These are phyloP conservation scores for Delphinapterus leucas DNA, from an alignment of 2,113 vertebrate species.

Conservation along the genomic window DNA sequence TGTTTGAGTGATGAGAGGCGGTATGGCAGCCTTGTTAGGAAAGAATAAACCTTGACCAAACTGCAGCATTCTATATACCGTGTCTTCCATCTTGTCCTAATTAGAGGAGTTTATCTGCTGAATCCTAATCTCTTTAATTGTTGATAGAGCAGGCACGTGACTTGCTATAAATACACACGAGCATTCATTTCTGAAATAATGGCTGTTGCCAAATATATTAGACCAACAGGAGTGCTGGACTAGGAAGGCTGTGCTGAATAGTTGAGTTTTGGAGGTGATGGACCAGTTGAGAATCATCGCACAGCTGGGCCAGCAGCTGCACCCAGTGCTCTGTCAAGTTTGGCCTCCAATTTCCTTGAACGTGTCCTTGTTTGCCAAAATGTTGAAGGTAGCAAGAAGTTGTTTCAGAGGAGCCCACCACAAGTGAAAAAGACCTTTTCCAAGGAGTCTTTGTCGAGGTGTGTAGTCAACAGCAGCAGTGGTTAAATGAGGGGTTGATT, in stretches of 20 bases:
- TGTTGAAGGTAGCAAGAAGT: conserved; percentile 61
- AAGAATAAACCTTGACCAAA: conserved; percentile 61
- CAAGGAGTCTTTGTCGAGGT: conserved; percentile 25
- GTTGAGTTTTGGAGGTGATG: conserved; percentile 70
- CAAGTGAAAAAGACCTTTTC: conserved; percentile 46
- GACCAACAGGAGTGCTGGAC: conserved; percentile 64
- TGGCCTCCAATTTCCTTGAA: conserved; percentile 71
- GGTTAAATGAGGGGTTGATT: conserved; percentile 46
- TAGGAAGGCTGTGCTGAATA: conserved; percentile 60
- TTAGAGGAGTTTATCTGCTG: conserved; percentile 74
- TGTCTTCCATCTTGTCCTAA: conserved; percentile 75
- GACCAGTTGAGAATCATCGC: conserved; percentile 60
- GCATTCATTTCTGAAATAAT: conserved; percentile 70
- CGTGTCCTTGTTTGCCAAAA: conserved; percentile 74
- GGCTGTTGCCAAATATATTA: conserved; percentile 70
- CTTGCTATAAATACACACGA: conserved; percentile 71
- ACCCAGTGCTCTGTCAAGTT: conserved; percentile 70
- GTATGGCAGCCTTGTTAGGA: background rate
- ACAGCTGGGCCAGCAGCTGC: conserved; percentile 69
- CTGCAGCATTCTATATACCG: conserved; percentile 7
- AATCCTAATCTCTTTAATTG: conserved; percentile 77
- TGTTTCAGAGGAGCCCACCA: conserved; percentile 40
- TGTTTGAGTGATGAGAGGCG: background rate
- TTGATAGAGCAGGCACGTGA: conserved; percentile 72
- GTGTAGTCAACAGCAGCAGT: background rate